Percentiles rank a stretch among this genome's conserved stretches.
Evolutionary conservation across 2,113 vertebrate species (phyloP).

Genomic region (Bagarius yarrelli): DNA sequence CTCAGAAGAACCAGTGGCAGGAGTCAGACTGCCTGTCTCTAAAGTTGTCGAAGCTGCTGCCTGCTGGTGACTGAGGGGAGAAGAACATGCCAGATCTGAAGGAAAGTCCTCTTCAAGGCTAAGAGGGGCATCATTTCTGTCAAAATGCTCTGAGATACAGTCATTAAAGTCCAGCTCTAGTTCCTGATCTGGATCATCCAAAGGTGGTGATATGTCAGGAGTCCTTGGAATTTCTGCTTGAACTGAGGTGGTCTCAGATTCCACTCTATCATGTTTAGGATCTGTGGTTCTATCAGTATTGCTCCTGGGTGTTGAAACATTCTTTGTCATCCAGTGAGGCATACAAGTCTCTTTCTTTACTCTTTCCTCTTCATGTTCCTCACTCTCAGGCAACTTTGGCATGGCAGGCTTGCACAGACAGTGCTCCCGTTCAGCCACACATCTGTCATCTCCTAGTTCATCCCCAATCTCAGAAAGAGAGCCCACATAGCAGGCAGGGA

Average conservation of each 20-base stretch:
- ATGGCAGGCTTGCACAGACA: conserved; percentile 55
- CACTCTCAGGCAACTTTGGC: conserved; percentile 61
- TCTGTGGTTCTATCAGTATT: conserved; percentile 68
- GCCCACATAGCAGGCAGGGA: conserved; percentile 68
- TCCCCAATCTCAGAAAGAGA: conserved; percentile 74
- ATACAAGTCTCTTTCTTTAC: conserved; percentile 62
- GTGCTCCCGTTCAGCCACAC: conserved; percentile 59
- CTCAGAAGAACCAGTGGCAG: conserved; percentile 62
- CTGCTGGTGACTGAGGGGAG: conserved; percentile 49
- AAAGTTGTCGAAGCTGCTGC: conserved; percentile 26
- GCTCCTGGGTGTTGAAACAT: conserved; percentile 60
- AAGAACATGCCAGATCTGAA: conserved; percentile 54
- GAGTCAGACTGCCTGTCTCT: conserved; percentile 67
- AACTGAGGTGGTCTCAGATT: conserved; percentile 63
- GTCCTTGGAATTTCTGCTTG: conserved; percentile 42
- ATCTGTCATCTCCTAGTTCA: conserved; percentile 68
- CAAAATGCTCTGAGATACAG: conserved; percentile 63
- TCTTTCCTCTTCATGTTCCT: conserved; percentile 56
- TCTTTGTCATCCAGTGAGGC: conserved; percentile 68
- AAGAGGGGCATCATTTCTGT: conserved; percentile 43
- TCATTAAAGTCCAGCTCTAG: conserved; percentile 68
- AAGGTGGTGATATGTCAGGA: conserved; percentile 35
- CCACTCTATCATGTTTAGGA: conserved; percentile 66
- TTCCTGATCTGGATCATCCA: conserved; percentile 50
- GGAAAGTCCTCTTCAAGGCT: conserved; percentile 51